These are phyloP conservation scores for Melanotaenia maccullochi DNA, from an alignment of 2,797 vertebrate genomes.

Conservation along the genomic window DNA sequence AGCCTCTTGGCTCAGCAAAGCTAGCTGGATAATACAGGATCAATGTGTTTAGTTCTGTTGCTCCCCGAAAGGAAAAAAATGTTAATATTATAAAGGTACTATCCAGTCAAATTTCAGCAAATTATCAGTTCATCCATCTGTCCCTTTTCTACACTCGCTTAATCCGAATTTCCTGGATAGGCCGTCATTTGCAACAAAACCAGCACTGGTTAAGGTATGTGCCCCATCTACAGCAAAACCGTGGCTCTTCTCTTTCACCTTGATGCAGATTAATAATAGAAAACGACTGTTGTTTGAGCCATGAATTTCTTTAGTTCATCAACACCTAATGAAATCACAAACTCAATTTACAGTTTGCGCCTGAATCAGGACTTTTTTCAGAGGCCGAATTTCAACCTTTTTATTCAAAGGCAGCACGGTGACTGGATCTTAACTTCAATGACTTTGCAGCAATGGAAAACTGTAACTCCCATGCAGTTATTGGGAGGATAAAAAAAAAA, in stretches of 20 bases:
- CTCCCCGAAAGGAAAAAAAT: constrained; percentile 8
- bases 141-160: not conserved
- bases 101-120: constrained; percentile 43
- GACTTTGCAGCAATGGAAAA: constrained; percentile 21
- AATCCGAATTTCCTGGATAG: not conserved
- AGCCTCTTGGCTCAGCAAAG: constrained; percentile 28
- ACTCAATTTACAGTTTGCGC: constrained; percentile 21
- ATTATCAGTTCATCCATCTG: not conserved
- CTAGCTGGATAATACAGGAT: not conserved
- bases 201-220: not conserved
- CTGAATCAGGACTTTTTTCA: constrained; percentile 22
- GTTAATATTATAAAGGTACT: constrained; percentile 42
- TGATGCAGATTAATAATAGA: constrained; percentile 10
- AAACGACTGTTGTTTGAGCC: constrained; percentile 8
- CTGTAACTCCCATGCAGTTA: constrained; percentile 17
- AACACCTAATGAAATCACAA: constrained; percentile 9
- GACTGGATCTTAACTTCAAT: constrained; percentile 65
- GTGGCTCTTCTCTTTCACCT: not conserved
- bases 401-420: constrained; percentile 44
- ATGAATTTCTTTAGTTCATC: constrained; percentile 10
- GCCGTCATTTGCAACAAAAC: not conserved
- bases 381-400: constrained; percentile 49
- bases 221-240: constrained; percentile 8
- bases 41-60: constrained; percentile 2
- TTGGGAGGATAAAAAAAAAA: not conserved